Conservation (phyloP, 2,888 invertebrate species). For the Eilema caniola region DNA sequence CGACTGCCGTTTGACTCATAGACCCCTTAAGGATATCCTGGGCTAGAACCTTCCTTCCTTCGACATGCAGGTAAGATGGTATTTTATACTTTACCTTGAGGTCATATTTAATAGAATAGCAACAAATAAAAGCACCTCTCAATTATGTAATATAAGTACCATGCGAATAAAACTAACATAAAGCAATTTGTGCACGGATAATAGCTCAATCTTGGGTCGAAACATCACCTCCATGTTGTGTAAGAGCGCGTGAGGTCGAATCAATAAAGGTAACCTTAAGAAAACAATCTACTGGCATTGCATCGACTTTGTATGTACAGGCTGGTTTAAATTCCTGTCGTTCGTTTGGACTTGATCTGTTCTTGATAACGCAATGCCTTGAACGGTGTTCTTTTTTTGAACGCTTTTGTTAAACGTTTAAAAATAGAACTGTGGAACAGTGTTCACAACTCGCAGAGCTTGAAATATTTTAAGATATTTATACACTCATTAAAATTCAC, state of each 20-base stretch:
- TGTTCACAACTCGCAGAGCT: not conserved
- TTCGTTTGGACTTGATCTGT: constrained; percentile 10
- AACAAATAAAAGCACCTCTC: not conserved
- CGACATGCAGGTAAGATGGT: no score
- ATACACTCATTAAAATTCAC: not conserved
- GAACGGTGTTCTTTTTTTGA: not conserved
- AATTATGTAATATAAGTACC: not conserved
- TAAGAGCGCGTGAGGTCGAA: constrained; percentile 55
- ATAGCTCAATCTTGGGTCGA: constrained; percentile 35
- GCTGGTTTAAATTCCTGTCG: not conserved
- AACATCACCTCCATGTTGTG: constrained; percentile 38
- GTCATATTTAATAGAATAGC: not conserved
- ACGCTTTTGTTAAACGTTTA: not conserved
- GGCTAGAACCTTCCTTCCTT: no score
- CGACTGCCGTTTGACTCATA: no score
- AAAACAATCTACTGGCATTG: constrained; percentile 47
- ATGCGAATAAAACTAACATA: constrained; percentile 14
- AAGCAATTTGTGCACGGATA: constrained; percentile 23
- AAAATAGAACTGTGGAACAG: not conserved
- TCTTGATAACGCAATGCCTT: not conserved
- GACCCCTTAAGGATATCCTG: no score
- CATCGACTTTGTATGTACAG: not conserved
- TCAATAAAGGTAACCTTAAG: constrained; percentile 61
- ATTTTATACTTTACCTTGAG: no score
- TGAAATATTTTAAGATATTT: not conserved